phyloP scores from a whole-genome alignment of 2,797 vertebrate genomes.

The Notolabrus celidotus region DNA sequence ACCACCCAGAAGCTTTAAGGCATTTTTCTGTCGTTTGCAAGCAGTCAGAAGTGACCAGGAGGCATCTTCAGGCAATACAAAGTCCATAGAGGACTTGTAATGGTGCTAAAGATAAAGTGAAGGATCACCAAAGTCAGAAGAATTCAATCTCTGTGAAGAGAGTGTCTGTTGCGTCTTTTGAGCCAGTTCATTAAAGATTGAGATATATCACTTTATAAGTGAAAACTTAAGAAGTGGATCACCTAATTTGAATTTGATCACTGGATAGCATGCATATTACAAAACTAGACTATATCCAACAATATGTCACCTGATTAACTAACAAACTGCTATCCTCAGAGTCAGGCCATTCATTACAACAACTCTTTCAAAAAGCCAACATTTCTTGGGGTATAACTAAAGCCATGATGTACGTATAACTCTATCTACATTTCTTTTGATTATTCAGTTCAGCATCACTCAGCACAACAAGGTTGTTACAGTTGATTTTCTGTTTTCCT shows the following conservation, averaged over 20 bases:
- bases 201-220: background rate
- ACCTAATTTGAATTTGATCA: background rate
- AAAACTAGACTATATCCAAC: no score
- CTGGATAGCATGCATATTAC: no score
- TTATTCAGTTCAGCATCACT: background rate
- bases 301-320: background rate
- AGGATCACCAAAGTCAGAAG: background rate
- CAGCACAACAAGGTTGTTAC: slow-evolving; percentile 4
- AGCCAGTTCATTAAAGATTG: background rate
- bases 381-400: no score
- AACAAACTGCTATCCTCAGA: background rate
- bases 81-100: background rate
- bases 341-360: no score
- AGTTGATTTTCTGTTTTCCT: slow-evolving; percentile 5
- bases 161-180: background rate
- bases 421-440: no score
- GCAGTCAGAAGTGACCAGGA: background rate
- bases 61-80: background rate
- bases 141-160: background rate
- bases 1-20: background rate
- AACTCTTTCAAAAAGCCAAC: no score
- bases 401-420: no score
- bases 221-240: background rate
- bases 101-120: background rate
- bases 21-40: background rate